Conservation (phyloP, 2,797 vertebrate species). For the Forpus xanthops region DNA sequence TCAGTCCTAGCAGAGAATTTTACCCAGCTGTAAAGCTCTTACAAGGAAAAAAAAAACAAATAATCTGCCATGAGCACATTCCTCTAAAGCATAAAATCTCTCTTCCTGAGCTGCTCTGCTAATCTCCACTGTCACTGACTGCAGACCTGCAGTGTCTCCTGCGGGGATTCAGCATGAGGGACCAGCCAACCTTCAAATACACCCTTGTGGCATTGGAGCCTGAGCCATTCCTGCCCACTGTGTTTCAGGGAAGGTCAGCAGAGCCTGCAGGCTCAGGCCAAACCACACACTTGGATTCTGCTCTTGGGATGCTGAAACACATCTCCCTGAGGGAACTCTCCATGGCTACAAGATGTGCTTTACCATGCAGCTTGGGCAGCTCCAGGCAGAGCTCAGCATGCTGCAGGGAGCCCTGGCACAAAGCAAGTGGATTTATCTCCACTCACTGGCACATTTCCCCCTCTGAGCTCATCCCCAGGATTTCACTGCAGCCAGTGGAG, state of each 20-base stretch:
- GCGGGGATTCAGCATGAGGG: background rate
- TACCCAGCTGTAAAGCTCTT: background rate
- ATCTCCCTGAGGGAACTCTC: background rate
- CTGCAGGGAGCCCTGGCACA: background rate
- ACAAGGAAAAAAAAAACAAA: too few species aligned
- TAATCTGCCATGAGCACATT: background rate
- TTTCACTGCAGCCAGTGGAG: background rate
- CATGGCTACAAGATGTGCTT: fast-evolving
- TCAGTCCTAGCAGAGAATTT: background rate
- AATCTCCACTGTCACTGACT: fast-evolving
- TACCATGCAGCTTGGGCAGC: background rate
- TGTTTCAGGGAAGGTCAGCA: background rate
- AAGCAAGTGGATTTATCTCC: background rate
- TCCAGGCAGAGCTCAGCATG: background rate
- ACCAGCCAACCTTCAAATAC: background rate
- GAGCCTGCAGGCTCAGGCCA: background rate
- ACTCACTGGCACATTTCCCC: background rate
- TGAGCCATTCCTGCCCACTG: background rate
- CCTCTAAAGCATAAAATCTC: background rate
- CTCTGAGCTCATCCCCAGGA: background rate
- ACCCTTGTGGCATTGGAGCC: background rate
- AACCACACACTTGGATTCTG: background rate
- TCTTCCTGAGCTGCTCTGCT: background rate
- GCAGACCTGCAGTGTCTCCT: background rate
- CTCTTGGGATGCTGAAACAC: background rate